Evolutionary conservation across 2,888 invertebrate species (phyloP).

Genomic region (Tetramorium bicarinatum): DNA sequence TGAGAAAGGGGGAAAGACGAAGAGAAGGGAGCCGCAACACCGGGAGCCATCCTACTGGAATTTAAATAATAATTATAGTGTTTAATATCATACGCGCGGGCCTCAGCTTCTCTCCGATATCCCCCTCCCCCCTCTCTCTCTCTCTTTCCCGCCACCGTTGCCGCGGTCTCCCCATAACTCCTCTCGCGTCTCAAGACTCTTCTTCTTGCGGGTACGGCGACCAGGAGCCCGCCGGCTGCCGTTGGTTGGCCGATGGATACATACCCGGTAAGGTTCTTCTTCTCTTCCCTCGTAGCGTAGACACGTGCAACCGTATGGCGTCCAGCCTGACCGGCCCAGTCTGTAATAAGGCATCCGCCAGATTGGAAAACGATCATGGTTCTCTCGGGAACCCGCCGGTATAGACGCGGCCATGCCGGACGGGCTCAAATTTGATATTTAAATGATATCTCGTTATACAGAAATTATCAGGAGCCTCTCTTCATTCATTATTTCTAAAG

Average conservation of each 20-base stretch:
- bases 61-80: constrained; percentile 86
- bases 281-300: constrained; percentile 59
- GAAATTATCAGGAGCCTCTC: constrained; percentile 59
- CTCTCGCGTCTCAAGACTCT: constrained; percentile 59
- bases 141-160: background rate
- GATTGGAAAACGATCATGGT: constrained; percentile 76
- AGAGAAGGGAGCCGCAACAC: constrained; percentile 81
- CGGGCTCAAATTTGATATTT: constrained; percentile 67
- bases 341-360: constrained; percentile 75
- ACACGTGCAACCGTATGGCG: constrained; percentile 70
- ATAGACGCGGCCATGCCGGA: constrained; percentile 25
- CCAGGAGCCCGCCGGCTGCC: constrained; percentile 71
- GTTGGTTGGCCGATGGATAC: constrained; percentile 61
- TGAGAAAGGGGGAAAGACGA: constrained; percentile 54
- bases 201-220: constrained; percentile 68
- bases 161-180: constrained; percentile 50
- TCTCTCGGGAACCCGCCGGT: constrained; percentile 46
- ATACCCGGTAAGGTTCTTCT: constrained; percentile 69
- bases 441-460: constrained; percentile 70
- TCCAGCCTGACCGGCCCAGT: constrained; percentile 59
- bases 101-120: constrained; percentile 70
- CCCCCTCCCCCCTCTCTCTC: constrained; percentile 49
- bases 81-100: constrained; percentile 84
- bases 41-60: constrained; percentile 86
- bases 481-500: constrained; percentile 51